Evolutionary conservation across 2,888 invertebrate genomes (phyloP), one percentile per base, ranked within the genome.

Genomic region (Parasteatoda lunata): DNA sequence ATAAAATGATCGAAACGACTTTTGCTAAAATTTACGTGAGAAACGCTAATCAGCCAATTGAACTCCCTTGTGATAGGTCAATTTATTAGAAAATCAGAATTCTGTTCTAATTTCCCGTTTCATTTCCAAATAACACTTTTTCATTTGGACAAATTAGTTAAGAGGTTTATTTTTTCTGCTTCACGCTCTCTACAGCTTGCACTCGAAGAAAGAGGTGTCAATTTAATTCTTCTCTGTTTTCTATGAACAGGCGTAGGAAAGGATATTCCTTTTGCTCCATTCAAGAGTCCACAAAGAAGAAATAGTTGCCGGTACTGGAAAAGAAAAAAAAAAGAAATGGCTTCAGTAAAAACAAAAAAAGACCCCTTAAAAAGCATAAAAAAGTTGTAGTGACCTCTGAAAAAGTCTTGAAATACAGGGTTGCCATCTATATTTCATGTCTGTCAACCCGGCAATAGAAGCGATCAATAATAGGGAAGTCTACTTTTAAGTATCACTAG

Each of bases 401-500:
- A 73, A 73, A 84, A 84, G 73, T 84, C 84, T 72, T 84, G 84
- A 84, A 84, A 84, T 75, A 69, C 84, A 78, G 84, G 64, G 82
- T 76, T 80, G 76, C 80, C 70, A 76, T 85, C 79, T 85, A 85
- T 85, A 85, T 85, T 85, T 85, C 85, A 85, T 71, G 80, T 75
- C 85, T 85, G 80, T 85, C 85, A 85, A 80, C 85, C 80, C 78
- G 65, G 76, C 85, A 85, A 80, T 80, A 70, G 80, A 80, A 80
- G 69, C 76, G 80, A 85, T 85, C 85, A 85, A 85, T 85, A 85
- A 79, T 72, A 70, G 52, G 66, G 76, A 65, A 85, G 85, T 76
- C 85, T 80, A 76, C 76, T 80, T 85, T 85, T 80, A 80, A 85
- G 80, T 69, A 76, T 70, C 79, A 65, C 73, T 70, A 77, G 73